phyloP scores from a whole-genome alignment of 2,797 vertebrate species.

The Harpagifer antarcticus region DNA sequence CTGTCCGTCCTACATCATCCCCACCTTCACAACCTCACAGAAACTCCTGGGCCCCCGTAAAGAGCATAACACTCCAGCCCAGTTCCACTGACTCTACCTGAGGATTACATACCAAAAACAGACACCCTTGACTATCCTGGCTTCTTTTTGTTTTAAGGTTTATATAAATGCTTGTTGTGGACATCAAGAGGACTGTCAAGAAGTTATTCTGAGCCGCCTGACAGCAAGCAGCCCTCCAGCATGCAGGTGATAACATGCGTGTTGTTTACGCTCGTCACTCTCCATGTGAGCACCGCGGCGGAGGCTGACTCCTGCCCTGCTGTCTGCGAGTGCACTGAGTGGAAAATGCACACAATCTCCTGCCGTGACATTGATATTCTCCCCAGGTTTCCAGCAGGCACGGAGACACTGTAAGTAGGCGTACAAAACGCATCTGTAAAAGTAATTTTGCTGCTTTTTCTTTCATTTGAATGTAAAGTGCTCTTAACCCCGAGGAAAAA shows the following conservation, averaged over 20 bases:
- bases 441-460: slow-evolving; percentile 45
- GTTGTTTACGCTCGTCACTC: slow-evolving; percentile 67
- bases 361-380: slow-evolving; percentile 89
- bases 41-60: slow-evolving; percentile 30
- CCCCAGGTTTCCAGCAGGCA: slow-evolving; percentile 88
- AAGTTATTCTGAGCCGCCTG: slow-evolving; percentile 2
- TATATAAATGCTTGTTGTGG: slow-evolving; percentile 5
- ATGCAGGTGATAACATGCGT: slow-evolving; percentile 75
- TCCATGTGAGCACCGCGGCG: slow-evolving; percentile 44
- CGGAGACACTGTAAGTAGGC: slow-evolving; percentile 91
- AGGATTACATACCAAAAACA: slow-evolving; percentile 17
- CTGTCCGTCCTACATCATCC: slow-evolving; percentile 68
- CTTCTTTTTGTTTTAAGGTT: not conserved
- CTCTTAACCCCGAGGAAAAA: slow-evolving; percentile 65
- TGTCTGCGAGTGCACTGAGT: slow-evolving; percentile 91
- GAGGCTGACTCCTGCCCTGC: slow-evolving; percentile 73
- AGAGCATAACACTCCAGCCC: not conserved
- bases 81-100: slow-evolving; percentile 17
- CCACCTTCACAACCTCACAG: slow-evolving; percentile 48
- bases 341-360: slow-evolving; percentile 87
- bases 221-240: slow-evolving; percentile 21
- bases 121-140: not conserved
- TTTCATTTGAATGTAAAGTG: slow-evolving; percentile 53
- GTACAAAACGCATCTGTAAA: slow-evolving; percentile 74
- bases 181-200: slow-evolving; percentile 18